A percentile compares a stretch with the other conserved stretches of the same genome.
Conservation (phyloP, 2,888 invertebrate genomes). For the Epinotia brunnichana region DNA sequence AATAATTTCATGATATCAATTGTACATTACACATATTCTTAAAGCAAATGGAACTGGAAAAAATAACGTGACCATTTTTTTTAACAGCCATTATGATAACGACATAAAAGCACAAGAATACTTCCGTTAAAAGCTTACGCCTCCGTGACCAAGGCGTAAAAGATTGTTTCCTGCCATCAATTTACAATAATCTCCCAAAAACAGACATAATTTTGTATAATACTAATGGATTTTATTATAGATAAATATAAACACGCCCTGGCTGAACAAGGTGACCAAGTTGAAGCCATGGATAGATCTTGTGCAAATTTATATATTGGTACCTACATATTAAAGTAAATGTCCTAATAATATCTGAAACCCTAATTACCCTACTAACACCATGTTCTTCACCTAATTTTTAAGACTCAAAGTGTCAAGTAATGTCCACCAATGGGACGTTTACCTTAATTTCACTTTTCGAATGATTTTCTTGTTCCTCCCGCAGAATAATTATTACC, state of each 20-base stretch:
- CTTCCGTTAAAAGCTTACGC: slow-evolving; percentile 19
- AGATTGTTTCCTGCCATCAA: slow-evolving; percentile 39
- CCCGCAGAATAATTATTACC: too few species aligned
- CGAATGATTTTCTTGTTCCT: too few species aligned
- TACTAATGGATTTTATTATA: not conserved
- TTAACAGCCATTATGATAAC: not conserved
- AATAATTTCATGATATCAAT: too few species aligned
- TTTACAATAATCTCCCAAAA: slow-evolving; percentile 13
- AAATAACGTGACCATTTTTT: not conserved
- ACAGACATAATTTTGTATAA: not conserved
- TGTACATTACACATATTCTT: too few species aligned
- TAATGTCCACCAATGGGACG: too few species aligned
- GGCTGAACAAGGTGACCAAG: too few species aligned
- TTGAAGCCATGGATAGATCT: not conserved
- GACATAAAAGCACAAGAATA: not conserved
- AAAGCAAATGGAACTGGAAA: not conserved
- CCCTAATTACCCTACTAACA: too few species aligned
- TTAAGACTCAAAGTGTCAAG: too few species aligned
- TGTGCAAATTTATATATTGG: not conserved
- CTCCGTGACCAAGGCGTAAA: slow-evolving; percentile 33
- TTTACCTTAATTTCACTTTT: too few species aligned
- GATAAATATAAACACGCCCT: not conserved
- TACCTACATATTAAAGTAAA: not conserved
- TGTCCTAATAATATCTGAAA: too few species aligned
- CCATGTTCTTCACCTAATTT: too few species aligned